phyloP scores from a whole-genome alignment of 2,797 vertebrate genomes.

The Lemur catta region DNA sequence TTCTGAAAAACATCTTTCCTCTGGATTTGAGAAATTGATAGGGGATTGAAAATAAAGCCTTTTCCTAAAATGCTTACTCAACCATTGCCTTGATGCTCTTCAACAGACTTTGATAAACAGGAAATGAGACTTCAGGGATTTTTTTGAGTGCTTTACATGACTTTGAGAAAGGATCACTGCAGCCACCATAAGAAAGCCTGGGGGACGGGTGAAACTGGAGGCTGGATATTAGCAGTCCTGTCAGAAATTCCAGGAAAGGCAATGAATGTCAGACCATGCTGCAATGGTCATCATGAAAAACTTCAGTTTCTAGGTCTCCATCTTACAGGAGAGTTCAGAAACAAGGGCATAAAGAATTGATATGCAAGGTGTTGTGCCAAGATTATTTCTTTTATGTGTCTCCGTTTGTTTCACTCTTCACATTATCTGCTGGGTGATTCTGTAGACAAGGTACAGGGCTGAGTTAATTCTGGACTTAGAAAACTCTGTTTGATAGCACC shows the following conservation, averaged over 20 bases:
- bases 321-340: not conserved
- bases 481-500: not conserved
- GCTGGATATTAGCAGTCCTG: not conserved
- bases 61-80: not conserved
- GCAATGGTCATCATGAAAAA: not conserved
- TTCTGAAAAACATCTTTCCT: not conserved
- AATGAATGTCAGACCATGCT: not conserved
- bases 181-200: not conserved
- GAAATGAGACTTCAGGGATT: not conserved
- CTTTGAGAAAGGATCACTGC: not conserved
- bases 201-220: not conserved
- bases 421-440: not conserved
- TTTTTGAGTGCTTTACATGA: not conserved
- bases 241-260: not conserved
- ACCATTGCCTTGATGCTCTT: not conserved
- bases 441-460: not conserved
- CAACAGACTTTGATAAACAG: not conserved
- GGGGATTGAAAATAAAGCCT: not conserved
- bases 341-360: not conserved
- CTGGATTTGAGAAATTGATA: not conserved
- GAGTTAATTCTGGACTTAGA: not conserved
- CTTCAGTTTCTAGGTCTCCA: not conserved
- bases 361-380: not conserved
- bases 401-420: not conserved
- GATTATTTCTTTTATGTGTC: not conserved